Evolutionary conservation across 1,140 invertebrate genomes (phyloP).

Genomic region (Hesperophylax magnus): DNA sequence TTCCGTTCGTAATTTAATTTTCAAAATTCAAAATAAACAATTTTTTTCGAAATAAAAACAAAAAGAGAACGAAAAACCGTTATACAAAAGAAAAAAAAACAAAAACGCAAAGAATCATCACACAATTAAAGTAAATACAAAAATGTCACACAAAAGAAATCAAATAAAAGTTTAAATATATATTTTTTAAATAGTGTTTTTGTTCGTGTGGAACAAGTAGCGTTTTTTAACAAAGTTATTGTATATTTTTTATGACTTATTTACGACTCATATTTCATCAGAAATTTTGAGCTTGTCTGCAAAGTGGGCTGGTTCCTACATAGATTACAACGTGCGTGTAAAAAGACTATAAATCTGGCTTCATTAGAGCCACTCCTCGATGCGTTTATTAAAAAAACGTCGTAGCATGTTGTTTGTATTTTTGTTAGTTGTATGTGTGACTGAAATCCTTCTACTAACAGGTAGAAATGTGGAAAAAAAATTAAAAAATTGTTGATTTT

Average conservation of each 20-base stretch:
- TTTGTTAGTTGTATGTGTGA: slow-evolving; percentile 14
- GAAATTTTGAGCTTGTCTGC: background rate
- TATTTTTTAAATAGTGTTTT: no score
- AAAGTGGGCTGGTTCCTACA: background rate
- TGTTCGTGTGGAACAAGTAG: background rate
- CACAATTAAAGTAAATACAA: no score
- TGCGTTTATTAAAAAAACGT: background rate
- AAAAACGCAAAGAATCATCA: background rate
- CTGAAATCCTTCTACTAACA: background rate
- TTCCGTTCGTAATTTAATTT: background rate
- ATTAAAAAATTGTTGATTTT: background rate
- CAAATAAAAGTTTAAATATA: no score
- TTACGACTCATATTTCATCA: background rate
- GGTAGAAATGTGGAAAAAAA: background rate
- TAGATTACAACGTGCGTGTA: background rate
- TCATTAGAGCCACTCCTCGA: background rate
- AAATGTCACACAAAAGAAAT: no score
- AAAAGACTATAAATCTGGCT: background rate
- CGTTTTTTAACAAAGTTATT: background rate
- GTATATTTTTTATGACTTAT: slow-evolving; percentile 1
- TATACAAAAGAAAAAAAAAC: background rate
- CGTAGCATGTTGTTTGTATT: slow-evolving; percentile 4
- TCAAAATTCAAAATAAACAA: no score
- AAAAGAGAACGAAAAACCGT: background rate
- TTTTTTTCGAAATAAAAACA: background rate